A percentile compares a stretch with the other conserved stretches of the same genome.
These are phyloP conservation scores for Sebastes matsubarae DNA, from an alignment of 2,797 vertebrate genomes.

Conservation along the genomic window DNA sequence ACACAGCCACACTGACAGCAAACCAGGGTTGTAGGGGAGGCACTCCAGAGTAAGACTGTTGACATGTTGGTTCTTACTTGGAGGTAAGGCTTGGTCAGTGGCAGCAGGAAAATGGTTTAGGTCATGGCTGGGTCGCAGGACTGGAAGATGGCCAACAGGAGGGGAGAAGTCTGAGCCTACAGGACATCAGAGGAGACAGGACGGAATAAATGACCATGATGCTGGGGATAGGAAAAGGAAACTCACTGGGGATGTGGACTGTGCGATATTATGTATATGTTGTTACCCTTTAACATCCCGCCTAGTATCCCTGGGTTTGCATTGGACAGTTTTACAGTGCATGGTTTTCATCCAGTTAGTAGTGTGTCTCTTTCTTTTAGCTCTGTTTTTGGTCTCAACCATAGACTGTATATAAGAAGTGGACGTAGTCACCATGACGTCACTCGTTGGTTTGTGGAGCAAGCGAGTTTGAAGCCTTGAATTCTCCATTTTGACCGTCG, in stretches of 20 bases:
- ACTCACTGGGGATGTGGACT: too few relatives aligned
- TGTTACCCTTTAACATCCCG: neutral
- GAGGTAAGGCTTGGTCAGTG: conserved; percentile 94
- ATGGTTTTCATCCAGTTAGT: neutral
- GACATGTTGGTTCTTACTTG: conserved; percentile 91
- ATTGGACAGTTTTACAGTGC: neutral
- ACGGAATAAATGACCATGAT: conserved; percentile 38
- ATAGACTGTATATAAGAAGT: too few relatives aligned
- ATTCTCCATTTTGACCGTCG: neutral
- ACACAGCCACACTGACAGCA: conserved; percentile 14
- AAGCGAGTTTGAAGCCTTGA: neutral
- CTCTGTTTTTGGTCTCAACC: neutral
- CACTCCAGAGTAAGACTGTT: conserved; percentile 72
- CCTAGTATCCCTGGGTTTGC: neutral
- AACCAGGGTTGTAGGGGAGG: conserved; percentile 15
- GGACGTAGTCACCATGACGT: neutral
- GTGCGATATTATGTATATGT: too few relatives aligned
- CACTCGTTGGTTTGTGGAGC: neutral
- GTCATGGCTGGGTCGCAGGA: conserved; percentile 89
- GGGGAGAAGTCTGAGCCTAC: conserved; percentile 89
- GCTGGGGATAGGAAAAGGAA: too few relatives aligned
- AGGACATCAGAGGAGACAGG: conserved; percentile 80
- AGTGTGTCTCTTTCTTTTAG: neutral
- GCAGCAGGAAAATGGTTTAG: conserved; percentile 95
- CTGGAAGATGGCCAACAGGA: conserved; percentile 92